A percentile compares a stretch with the other conserved stretches of the same genome.
Conservation (phyloP, 2,888 invertebrate species). For the Pristionchus mayeri region DNA sequence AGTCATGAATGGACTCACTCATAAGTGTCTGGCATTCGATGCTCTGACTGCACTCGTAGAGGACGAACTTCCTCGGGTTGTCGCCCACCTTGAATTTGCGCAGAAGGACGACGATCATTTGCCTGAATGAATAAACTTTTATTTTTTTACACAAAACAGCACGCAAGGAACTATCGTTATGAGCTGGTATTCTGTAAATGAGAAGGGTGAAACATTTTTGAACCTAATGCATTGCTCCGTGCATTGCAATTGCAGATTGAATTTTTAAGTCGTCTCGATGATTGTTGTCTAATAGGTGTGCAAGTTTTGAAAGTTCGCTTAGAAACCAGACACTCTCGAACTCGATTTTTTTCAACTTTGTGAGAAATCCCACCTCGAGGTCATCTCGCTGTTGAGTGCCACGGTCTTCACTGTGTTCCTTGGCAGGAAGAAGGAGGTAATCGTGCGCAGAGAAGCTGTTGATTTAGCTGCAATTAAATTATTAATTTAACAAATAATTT, state of each 20-base stretch:
- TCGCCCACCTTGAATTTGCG: conserved; percentile 81
- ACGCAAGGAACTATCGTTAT: too few relatives aligned
- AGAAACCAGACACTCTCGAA: too few relatives aligned
- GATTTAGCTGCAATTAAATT: conserved; percentile 37
- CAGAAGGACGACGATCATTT: conserved; percentile 79
- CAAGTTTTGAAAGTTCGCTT: too few relatives aligned
- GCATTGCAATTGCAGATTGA: too few relatives aligned
- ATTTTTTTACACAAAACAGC: neutral
- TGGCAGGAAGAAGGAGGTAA: conserved; percentile 81
- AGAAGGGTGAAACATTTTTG: neutral
- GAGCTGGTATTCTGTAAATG: neutral
- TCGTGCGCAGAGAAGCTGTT: conserved; percentile 74
- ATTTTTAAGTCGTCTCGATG: too few relatives aligned
- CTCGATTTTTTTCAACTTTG: too few relatives aligned
- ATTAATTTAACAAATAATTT: neutral
- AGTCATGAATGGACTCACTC: too few relatives aligned
- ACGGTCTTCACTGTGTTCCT: conserved; percentile 80
- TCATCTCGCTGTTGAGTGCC: conserved; percentile 79
- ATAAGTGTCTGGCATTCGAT: conserved; percentile 59
- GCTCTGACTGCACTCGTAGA: conserved; percentile 78
- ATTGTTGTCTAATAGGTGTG: too few relatives aligned
- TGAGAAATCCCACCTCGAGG: conserved; percentile 78
- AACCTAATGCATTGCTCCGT: too few relatives aligned
- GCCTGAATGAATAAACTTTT: too few relatives aligned
- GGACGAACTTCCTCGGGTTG: conserved; percentile 81